phyloP scores from a whole-genome alignment of 2,888 invertebrate species.

The Seira ritae region DNA sequence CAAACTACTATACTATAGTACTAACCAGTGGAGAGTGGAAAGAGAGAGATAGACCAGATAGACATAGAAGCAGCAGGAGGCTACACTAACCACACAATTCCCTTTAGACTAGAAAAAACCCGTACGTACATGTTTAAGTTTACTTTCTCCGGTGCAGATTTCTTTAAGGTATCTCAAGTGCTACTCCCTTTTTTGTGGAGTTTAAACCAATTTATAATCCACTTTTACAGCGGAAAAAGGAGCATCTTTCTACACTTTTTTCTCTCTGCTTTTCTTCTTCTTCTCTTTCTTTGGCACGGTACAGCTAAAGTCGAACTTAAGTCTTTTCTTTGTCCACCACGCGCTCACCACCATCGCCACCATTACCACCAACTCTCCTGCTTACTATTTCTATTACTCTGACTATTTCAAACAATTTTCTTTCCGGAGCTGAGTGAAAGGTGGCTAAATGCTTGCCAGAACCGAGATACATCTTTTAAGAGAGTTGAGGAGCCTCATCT shows the following conservation, averaged over 20 bases:
- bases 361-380: background rate
- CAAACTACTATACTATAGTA: too few relatives aligned
- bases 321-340: conserved; percentile 5
- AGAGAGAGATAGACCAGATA: conserved; percentile 22
- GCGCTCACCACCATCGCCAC: conserved; percentile 22
- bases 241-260: background rate
- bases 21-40: conserved; percentile 14
- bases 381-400: too few relatives aligned
- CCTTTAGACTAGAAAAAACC: conserved; percentile 22
- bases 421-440: background rate
- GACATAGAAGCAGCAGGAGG: conserved; percentile 44
- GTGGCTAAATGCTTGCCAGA: conserved; percentile 11
- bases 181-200: conserved; percentile 18
- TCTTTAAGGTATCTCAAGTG: background rate
- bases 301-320: conserved; percentile 3
- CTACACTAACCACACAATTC: conserved; percentile 48
- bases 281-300: background rate
- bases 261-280: background rate
- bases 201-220: conserved; percentile 51
- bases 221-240: conserved; percentile 23
- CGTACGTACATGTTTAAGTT: background rate
- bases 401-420: conserved; percentile 6
- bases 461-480: background rate
- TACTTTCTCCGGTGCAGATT: background rate
- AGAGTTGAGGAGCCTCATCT: background rate